Conservation (phyloP, 1,140 invertebrate genomes). For the Bombus affinis region DNA sequence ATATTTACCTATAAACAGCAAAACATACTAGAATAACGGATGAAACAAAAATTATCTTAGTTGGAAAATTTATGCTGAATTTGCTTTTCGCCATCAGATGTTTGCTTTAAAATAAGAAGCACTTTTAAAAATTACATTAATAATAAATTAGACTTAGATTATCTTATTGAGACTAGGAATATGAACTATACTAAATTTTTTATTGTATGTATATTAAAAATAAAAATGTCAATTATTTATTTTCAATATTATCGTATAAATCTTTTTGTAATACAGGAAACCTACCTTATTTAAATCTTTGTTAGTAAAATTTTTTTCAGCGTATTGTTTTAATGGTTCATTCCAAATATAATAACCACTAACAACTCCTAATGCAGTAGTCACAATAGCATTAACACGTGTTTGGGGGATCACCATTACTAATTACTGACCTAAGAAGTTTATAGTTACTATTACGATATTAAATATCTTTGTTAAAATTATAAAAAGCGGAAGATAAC, state of each 20-base stretch:
- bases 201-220: background rate
- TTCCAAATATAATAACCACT: conserved; percentile 53
- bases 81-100: background rate
- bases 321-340: background rate
- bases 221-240: background rate
- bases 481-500: background rate
- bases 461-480: background rate
- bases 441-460: background rate
- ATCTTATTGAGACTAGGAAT: background rate
- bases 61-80: accelerated
- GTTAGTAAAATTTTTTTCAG: background rate
- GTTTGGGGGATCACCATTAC: background rate
- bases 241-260: background rate
- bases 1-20: background rate
- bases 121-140: background rate
- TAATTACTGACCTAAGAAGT: background rate
- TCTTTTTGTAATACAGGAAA: background rate
- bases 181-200: background rate
- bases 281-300: conserved; percentile 36
- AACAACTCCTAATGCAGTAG: background rate
- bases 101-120: conserved; percentile 2
- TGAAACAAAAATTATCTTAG: accelerated
- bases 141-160: background rate
- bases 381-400: background rate
- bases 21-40: accelerated